Evolutionary conservation across 2,888 invertebrate genomes (phyloP).

Genomic region (Lasioglossum leucozonium): DNA sequence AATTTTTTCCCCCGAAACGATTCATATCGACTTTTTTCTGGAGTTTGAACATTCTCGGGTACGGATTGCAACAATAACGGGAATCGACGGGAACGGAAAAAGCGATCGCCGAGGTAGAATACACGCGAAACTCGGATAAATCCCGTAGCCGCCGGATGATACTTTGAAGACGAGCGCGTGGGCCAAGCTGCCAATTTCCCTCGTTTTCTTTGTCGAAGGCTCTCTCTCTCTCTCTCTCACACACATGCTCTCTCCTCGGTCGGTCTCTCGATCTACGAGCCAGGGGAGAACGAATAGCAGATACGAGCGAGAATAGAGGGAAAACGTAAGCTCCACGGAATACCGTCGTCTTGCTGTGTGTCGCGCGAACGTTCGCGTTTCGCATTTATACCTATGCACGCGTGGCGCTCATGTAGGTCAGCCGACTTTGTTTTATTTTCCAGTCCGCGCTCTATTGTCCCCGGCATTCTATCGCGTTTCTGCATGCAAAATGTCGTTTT

Average conservation of each 20-base stretch:
- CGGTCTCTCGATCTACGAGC: constrained; percentile 36
- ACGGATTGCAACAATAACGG: not conserved
- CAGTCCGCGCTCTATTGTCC: constrained; percentile 33
- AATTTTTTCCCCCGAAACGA: not conserved
- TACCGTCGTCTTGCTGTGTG: constrained; percentile 51
- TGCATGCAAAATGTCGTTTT: constrained; percentile 1
- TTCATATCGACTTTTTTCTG: not conserved
- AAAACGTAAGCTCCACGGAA: constrained; percentile 50
- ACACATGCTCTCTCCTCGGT: not conserved
- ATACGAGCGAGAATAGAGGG: not conserved
- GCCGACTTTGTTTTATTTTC: constrained; percentile 62
- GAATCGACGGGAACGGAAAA: not conserved
- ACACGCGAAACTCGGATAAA: not conserved
- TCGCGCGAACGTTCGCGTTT: constrained; percentile 55
- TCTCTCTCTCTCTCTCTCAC: not conserved
- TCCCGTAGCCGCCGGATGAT: constrained; percentile 51
- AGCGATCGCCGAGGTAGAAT: not conserved
- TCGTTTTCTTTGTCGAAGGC: constrained; percentile 39
- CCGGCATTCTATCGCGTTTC: constrained; percentile 6
- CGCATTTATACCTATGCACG: constrained; percentile 54
- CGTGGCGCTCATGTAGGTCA: constrained; percentile 65
- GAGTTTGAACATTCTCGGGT: not conserved
- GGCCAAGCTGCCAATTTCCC: constrained; percentile 55
- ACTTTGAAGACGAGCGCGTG: constrained; percentile 46
- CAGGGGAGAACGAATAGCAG: not conserved